Evolutionary conservation across 2,888 invertebrate genomes (phyloP).

Genomic region (Lampropteryx suffumata): DNA sequence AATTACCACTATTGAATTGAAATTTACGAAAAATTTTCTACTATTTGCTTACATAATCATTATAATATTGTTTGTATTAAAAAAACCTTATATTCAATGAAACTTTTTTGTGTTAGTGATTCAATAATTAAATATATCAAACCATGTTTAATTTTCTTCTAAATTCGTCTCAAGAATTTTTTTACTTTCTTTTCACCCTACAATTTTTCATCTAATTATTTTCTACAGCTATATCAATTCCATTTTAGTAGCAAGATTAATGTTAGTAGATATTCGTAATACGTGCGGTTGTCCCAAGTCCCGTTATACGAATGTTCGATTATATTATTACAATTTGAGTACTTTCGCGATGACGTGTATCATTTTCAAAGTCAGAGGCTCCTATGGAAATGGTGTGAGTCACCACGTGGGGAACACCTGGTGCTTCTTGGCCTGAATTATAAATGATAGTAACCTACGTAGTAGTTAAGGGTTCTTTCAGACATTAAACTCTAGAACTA

Average conservation of each 20-base stretch:
- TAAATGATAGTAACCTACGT: slow-evolving; percentile 45
- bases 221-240: neutral
- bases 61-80: too few species aligned
- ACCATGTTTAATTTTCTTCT: slow-evolving; percentile 12
- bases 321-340: slow-evolving; percentile 53
- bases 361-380: slow-evolving; percentile 54
- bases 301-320: slow-evolving; percentile 56
- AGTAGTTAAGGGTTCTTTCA: slow-evolving; percentile 17
- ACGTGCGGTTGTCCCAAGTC: slow-evolving; percentile 19
- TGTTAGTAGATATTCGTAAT: neutral
- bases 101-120: too few species aligned
- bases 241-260: slow-evolving; percentile 5
- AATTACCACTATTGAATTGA: too few species aligned
- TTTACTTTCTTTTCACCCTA: neutral
- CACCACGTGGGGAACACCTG: slow-evolving; percentile 55
- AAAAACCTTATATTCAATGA: too few species aligned
- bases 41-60: too few species aligned
- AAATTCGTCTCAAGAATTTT: neutral
- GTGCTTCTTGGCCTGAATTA: slow-evolving; percentile 64
- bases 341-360: slow-evolving; percentile 65
- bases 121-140: neutral
- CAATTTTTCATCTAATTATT: neutral
- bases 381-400: slow-evolving; percentile 53
- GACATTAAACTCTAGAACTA: neutral
- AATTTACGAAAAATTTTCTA: too few species aligned